Evolutionary conservation across 2,797 vertebrate genomes (phyloP).

Genomic region (Kryptolebias ocellatus): DNA sequence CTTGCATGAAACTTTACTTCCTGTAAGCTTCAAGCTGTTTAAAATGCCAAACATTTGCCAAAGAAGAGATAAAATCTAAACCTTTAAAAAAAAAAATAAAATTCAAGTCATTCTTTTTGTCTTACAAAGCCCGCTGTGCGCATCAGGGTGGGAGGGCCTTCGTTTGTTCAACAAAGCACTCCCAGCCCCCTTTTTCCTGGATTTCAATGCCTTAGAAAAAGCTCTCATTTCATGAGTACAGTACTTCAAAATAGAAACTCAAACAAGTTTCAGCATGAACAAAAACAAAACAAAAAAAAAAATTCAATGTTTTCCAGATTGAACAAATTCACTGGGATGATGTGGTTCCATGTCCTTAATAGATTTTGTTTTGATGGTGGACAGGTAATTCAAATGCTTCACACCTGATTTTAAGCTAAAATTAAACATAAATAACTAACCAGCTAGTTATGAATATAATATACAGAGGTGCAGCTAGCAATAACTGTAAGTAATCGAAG

Average conservation of each 20-base stretch:
- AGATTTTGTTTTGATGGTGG: conserved; percentile 47
- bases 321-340: conserved; percentile 45
- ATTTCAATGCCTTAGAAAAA: conserved; percentile 80
- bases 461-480: conserved; percentile 53
- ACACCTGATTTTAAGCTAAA: conserved; percentile 66
- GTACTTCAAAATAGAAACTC: conserved; percentile 81
- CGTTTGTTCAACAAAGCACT: conserved; percentile 60
- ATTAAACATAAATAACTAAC: conserved; percentile 52
- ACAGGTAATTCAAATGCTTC: conserved; percentile 66
- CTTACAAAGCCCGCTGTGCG: conserved; percentile 78
- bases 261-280: conserved; percentile 71
- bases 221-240: conserved; percentile 87
- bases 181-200: conserved; percentile 73
- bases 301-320: conserved; percentile 48
- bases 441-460: conserved; percentile 45
- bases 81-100: conserved; percentile 29
- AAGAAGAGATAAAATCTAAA: conserved; percentile 59
- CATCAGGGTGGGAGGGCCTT: conserved; percentile 68
- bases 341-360: conserved; percentile 28
- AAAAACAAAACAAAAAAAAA: conserved; percentile 56
- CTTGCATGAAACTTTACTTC: conserved; percentile 57
- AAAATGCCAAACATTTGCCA: conserved; percentile 63
- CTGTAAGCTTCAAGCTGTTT: conserved; percentile 53
- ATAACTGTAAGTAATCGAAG: conserved; percentile 52
- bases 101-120: conserved; percentile 80